These are phyloP conservation scores for Hoplodrina ambigua DNA, from an alignment of 2,888 invertebrate genomes.

Conservation along the genomic window DNA sequence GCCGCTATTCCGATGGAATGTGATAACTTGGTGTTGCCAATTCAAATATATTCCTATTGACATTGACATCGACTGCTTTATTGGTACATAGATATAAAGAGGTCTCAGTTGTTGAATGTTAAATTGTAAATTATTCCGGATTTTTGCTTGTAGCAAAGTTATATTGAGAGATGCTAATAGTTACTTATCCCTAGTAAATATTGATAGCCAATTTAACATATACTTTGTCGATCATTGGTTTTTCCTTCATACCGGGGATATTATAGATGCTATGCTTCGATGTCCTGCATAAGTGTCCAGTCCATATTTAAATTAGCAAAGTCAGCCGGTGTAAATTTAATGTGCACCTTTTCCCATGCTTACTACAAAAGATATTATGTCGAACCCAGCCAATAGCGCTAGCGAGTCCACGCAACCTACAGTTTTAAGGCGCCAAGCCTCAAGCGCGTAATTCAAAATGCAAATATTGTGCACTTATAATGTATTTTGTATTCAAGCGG, in stretches of 20 bases:
- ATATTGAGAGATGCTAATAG: slow-evolving; percentile 45
- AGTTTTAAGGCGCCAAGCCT: slow-evolving; percentile 74
- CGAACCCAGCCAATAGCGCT: slow-evolving; percentile 53
- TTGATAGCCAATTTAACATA: slow-evolving; percentile 49
- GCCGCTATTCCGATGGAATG: slow-evolving; percentile 60
- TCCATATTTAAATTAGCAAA: slow-evolving; percentile 43
- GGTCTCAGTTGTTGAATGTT: slow-evolving; percentile 56
- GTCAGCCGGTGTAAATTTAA: slow-evolving; percentile 28
- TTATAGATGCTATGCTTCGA: slow-evolving; percentile 10
- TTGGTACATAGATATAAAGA: slow-evolving; percentile 56
- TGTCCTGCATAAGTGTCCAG: slow-evolving; percentile 17
- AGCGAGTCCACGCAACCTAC: slow-evolving; percentile 58
- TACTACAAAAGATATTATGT: slow-evolving; percentile 54
- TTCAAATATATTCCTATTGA: slow-evolving; percentile 65
- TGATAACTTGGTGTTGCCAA: slow-evolving; percentile 71
- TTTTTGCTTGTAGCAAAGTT: slow-evolving; percentile 45
- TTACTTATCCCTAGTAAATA: slow-evolving; percentile 46
- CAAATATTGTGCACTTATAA: slow-evolving; percentile 88
- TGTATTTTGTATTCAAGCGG: slow-evolving; percentile 87
- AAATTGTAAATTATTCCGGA: slow-evolving; percentile 60
- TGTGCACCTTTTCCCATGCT: slow-evolving; percentile 45
- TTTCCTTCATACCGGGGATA: slow-evolving; percentile 17
- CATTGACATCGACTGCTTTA: slow-evolving; percentile 62
- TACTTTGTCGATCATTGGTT: slow-evolving; percentile 27
- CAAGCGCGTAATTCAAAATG: slow-evolving; percentile 89